Evolutionary conservation across 2,797 vertebrate species (phyloP).

Genomic region (Sebastes matsubarae): DNA sequence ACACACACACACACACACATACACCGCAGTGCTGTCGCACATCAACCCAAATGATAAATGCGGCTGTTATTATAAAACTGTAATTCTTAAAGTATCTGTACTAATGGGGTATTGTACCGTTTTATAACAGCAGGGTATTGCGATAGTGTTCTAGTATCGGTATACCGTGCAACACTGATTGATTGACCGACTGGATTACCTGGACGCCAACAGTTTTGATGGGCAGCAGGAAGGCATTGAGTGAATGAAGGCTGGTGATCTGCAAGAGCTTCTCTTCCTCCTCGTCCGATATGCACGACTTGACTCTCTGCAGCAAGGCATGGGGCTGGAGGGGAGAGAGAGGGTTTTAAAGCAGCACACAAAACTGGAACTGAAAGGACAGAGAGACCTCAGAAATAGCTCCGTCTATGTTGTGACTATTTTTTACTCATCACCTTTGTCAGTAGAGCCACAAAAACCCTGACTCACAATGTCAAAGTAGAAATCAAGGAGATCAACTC

Average conservation of each 20-base stretch:
- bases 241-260: constrained; percentile 98
- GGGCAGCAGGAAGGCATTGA: constrained; percentile 98
- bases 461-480: not conserved
- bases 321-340: constrained; percentile 85
- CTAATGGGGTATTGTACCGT: too few species aligned
- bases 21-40: too few species aligned
- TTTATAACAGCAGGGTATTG: not conserved
- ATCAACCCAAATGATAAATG: too few species aligned
- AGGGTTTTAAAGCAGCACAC: not conserved
- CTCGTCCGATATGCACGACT: constrained; percentile 95
- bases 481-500: not conserved
- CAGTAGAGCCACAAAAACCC: not conserved
- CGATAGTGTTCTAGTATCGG: not conserved
- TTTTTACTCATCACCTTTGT: not conserved
- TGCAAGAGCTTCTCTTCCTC: constrained; percentile 99
- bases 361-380: not conserved
- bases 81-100: too few species aligned
- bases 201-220: constrained; percentile 99
- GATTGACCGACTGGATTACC: constrained; percentile 76
- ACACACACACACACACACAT: too few species aligned
- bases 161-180: not conserved
- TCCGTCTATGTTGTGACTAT: not conserved
- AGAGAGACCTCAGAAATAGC: not conserved
- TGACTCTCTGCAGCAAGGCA: constrained; percentile 94
- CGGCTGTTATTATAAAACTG: too few species aligned